phyloP scores from a whole-genome alignment of 2,797 vertebrate genomes.

The Oceanodroma leucorhoa region DNA sequence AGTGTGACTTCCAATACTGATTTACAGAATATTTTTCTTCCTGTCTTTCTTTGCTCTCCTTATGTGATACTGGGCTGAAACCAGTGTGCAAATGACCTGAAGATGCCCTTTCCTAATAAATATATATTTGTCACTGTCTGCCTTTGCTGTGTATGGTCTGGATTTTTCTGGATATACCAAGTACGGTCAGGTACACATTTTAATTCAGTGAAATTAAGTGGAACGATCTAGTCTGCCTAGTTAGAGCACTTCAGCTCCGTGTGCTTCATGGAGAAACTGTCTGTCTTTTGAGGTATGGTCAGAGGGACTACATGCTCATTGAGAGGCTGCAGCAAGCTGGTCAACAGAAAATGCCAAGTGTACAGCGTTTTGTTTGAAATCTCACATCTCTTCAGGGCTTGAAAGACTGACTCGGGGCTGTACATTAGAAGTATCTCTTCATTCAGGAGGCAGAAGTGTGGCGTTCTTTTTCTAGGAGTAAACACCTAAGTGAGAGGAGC shows the following conservation, averaged over 20 bases:
- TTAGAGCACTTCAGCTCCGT: neutral
- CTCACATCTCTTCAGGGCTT: neutral
- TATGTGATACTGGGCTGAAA: neutral
- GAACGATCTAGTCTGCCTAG: neutral
- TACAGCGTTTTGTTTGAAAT: neutral
- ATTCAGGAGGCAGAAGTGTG: neutral
- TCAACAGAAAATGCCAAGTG: neutral
- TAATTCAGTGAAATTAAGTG: neutral
- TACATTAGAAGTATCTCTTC: neutral
- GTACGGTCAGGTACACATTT: neutral
- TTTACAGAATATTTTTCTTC: neutral
- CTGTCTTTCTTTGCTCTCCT: neutral
- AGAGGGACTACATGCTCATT: neutral
- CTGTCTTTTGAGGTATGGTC: neutral
- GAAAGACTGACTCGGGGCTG: neutral
- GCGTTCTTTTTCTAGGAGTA: accelerated
- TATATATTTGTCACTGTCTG: neutral
- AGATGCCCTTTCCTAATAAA: neutral
- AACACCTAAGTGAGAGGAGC: neutral
- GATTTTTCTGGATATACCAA: neutral
- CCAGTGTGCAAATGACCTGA: neutral
- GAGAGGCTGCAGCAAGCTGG: neutral
- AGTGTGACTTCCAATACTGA: neutral
- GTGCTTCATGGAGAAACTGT: neutral
- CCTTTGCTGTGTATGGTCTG: neutral